Base-by-base conservation (phyloP, 2,113 vertebrate genomes). In the Lipophrys pholis region DNA sequence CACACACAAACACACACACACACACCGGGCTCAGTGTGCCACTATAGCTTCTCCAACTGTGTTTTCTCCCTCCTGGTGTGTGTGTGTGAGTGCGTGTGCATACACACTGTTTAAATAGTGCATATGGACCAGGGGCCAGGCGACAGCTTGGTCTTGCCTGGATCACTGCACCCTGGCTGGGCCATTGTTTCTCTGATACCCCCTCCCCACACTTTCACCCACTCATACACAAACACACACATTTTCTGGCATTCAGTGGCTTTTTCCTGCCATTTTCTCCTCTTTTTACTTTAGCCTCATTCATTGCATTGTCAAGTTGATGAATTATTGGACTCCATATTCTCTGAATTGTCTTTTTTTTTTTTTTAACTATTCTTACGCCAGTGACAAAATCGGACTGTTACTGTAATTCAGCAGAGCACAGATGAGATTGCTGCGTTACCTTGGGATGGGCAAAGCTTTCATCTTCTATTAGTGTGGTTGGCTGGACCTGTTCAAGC, bases 71-170 rank as follows among this genome's bases (percentile, higher is more conserved):
- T n/a, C n/a, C n/a, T n/a, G n/a, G n/a, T 58, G 41, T 53, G 51
- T 57, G 21, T 56, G 38, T 57, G 52, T 66, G 38, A 36, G 38
- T 17, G 49, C 7, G 49, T 16, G 50, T 0, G 3, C 7, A 45
- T 16, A 21, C 56, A 42, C 70, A 46, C 51, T 80, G 63, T 83
- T 83, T 79, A 86, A 83, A 81, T 75, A 49, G 70, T 87, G 78
- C 89, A 89, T 90, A 89, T 89, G 93, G 84, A 88, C 79, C 15
- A 45, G 56, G 74, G 85, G 80, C 84, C 76, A 83, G 85, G 85
- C 69, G 69, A 93, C 93, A 94, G 92, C 89, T 94, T 91, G 93
- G 84, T 82, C 88, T 83, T 93, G 69, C 83, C 85, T 90, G 92
- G 83, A 90, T 94, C 91, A 92, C 80, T 93, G 90, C 80, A 89